These are phyloP conservation scores for Mimas tiliae DNA, from an alignment of 2,888 invertebrate genomes.

Conservation along the genomic window DNA sequence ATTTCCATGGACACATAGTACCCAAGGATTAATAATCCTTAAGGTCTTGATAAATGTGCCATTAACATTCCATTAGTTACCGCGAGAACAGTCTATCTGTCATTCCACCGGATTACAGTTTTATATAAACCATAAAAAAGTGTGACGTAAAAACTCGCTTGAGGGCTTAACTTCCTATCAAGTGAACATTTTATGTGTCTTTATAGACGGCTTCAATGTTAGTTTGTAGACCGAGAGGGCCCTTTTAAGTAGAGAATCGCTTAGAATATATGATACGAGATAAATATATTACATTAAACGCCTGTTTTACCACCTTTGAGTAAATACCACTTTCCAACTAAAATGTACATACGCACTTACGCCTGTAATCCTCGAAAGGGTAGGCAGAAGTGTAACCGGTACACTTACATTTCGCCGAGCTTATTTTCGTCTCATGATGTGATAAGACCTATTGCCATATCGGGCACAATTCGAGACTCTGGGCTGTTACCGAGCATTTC, in stretches of 20 bases:
- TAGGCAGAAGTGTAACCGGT: no score
- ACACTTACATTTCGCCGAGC: no score
- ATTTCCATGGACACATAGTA: neutral
- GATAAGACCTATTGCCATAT: no score
- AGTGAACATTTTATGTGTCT: slow-evolving; percentile 15
- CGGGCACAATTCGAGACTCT: no score
- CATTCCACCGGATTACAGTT: slow-evolving; percentile 56
- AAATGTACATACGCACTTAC: no score
- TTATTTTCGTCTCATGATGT: no score
- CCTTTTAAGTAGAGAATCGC: neutral
- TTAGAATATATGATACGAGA: neutral
- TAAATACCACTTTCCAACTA: no score
- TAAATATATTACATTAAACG: no score
- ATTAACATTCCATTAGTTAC: slow-evolving; percentile 68
- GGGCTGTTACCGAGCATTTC: no score
- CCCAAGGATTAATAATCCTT: slow-evolving; percentile 10
- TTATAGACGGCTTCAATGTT: neutral
- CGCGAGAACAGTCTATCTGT: slow-evolving; percentile 45
- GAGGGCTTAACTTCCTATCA: slow-evolving; percentile 10
- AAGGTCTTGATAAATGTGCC: slow-evolving; percentile 63
- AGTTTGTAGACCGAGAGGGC: neutral
- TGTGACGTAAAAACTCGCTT: slow-evolving; percentile 11
- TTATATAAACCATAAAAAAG: slow-evolving; percentile 30
- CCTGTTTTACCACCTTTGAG: no score
- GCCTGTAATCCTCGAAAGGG: no score